Base-by-base conservation (phyloP, 2,888 invertebrate genomes). In the Ametastegia equiseti region DNA sequence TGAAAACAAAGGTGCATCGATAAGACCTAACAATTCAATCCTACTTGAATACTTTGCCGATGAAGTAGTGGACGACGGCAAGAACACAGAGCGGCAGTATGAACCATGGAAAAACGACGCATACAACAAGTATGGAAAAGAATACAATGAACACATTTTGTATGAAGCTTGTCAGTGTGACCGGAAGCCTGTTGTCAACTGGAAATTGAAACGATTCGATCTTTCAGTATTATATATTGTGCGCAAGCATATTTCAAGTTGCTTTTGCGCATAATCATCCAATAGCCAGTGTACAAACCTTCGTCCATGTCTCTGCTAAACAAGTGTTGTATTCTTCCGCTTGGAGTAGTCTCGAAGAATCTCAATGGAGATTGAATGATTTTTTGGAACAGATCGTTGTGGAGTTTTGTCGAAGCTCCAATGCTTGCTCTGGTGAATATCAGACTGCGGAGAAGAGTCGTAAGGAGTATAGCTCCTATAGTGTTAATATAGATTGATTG, bases 271-370 rank as follows among this genome's bases (percentile, higher is more conserved):
- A n/a, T n/a, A n/a, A n/a, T n/a, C n/a, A n/a, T n/a, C n/a, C n/a
- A n/a, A n/a, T n/a, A n/a, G n/a, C n/a, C n/a, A n/a, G n/a, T n/a
- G n/a, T n/a, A n/a, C 19, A 15, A 87, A 94, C 94, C 92, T 90
- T 94, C 94, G 86, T 94, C 93, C 84, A 94, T 90, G 87, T 94
- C 94, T 81, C 93, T 92, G 13, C 93, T 93, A 86, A 94, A 94
- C 57, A 94, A 87, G 87, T 94, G 94, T 83, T 93, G 92, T 83
- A 94, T 92, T 84, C 93, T 89, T 77, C 94, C 94, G 69, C 90
- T 88, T 3, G 94, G 94, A 23, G 93, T 93, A 9, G 71, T 71
- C 0, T 75, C 75, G 23, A 75, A 75, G 54, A 75, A 75, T 57
- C 75, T 75, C 75, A 75, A 54, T 0, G 93, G 91, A 50, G 92